A percentile compares a stretch with the other conserved stretches of the same genome.
phyloP scores from a whole-genome alignment of 2,797 vertebrate genomes.

The Trichosurus vulpecula region DNA sequence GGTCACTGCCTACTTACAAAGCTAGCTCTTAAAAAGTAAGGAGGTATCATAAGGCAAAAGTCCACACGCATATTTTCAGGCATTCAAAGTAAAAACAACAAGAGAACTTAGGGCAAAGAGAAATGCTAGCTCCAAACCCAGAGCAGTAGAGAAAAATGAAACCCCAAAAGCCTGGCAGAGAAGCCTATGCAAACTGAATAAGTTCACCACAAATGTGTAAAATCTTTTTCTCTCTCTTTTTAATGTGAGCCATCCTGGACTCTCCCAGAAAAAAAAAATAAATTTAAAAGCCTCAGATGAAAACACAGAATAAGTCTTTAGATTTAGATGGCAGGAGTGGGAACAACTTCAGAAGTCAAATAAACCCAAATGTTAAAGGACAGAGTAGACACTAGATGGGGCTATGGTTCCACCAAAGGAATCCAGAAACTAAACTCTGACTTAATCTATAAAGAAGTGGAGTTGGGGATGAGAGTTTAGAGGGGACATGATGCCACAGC shows the following conservation, averaged over 20 bases:
- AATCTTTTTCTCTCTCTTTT: background rate
- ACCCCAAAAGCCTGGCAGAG: background rate
- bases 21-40: background rate
- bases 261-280: slow-evolving; percentile 32
- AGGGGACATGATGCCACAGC: background rate
- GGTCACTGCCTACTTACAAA: background rate
- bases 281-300: background rate
- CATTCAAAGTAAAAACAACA: slow-evolving; percentile 39
- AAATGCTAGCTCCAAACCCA: background rate
- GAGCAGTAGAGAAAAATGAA: background rate
- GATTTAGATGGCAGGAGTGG: background rate
- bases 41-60: background rate
- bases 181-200: background rate
- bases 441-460: background rate
- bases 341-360: slow-evolving; percentile 8
- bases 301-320: background rate
- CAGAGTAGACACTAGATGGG: slow-evolving; percentile 28
- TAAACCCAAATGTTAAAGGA: background rate
- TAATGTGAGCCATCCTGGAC: slow-evolving; percentile 6
- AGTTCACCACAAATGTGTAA: slow-evolving; percentile 17
- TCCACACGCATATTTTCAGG: background rate
- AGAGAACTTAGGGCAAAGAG: slow-evolving; percentile 2
- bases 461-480: background rate
- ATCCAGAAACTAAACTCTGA: slow-evolving; percentile 31
- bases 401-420: slow-evolving; percentile 25